phyloP scores from a whole-genome alignment of 2,888 invertebrate species.

The Agriopis aurantiaria region DNA sequence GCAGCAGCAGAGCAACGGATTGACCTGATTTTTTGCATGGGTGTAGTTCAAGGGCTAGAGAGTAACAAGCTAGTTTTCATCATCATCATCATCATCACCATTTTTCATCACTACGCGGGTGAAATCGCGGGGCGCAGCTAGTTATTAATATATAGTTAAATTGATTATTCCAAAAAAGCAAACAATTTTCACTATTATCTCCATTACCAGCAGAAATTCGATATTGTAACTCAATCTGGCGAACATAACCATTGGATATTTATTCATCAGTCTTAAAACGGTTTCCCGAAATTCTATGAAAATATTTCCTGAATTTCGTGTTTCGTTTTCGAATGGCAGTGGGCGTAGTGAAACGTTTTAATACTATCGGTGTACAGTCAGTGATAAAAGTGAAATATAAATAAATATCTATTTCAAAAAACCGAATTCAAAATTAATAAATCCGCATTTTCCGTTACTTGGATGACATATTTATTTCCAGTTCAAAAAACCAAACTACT shows the following conservation, averaged over 20 bases:
- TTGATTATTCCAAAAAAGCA: constrained; percentile 5
- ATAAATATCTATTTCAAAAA: background rate
- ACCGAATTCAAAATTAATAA: too few relatives aligned
- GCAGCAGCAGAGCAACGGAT: too few relatives aligned
- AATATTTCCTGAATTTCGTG: constrained; percentile 12
- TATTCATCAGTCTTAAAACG: constrained; percentile 16
- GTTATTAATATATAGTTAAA: too few relatives aligned
- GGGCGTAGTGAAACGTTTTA: constrained; percentile 18
- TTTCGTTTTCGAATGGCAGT: constrained; percentile 20
- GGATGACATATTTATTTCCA: too few relatives aligned
- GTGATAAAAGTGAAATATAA: background rate
- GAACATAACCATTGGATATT: constrained; percentile 18
- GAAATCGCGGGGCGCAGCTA: too few relatives aligned
- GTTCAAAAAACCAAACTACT: too few relatives aligned
- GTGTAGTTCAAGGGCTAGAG: too few relatives aligned
- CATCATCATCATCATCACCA: too few relatives aligned
- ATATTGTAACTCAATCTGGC: constrained; percentile 9
- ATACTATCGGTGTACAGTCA: constrained; percentile 19
- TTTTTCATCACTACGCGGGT: too few relatives aligned
- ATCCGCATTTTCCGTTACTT: too few relatives aligned
- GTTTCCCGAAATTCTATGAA: constrained; percentile 18
- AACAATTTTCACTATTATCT: constrained; percentile 6
- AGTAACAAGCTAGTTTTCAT: too few relatives aligned
- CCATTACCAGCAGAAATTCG: constrained; percentile 7
- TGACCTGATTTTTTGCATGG: too few relatives aligned